These are phyloP conservation scores for Scylla paramamosain DNA, from an alignment of 1,140 invertebrate species.

Conservation along the genomic window DNA sequence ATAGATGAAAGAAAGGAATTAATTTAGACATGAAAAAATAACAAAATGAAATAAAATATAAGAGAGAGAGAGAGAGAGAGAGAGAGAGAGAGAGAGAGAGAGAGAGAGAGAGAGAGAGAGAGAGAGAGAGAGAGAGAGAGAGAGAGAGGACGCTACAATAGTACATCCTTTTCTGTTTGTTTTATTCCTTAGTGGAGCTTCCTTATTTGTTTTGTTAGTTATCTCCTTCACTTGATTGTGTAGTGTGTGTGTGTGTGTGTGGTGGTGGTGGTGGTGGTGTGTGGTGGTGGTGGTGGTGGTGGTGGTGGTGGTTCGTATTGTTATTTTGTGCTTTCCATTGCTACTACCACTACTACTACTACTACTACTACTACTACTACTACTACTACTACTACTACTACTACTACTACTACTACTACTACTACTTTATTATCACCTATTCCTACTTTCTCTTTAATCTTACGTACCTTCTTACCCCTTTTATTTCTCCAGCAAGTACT, in stretches of 20 bases:
- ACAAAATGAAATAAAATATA: background rate
- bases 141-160: background rate
- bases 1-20: no score
- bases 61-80: slow-evolving; percentile 9
- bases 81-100: slow-evolving; percentile 32
- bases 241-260: no score
- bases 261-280: no score
- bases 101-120: slow-evolving; percentile 5
- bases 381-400: slow-evolving; percentile 23
- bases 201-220: no score
- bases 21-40: background rate
- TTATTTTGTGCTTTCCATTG: no score
- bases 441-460: background rate
- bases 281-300: no score
- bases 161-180: no score
- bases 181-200: no score
- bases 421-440: background rate
- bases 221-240: no score
- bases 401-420: slow-evolving; percentile 23
- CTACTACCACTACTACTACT: background rate
- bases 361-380: slow-evolving; percentile 22
- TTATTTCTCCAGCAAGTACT: no score
- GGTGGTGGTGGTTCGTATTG: no score
- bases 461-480: background rate
- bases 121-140: background rate